A percentile compares a stretch with the other conserved stretches of the same genome.
Evolutionary conservation across 2,113 vertebrate species (phyloP).

Genomic region (Amphiprion percula): DNA sequence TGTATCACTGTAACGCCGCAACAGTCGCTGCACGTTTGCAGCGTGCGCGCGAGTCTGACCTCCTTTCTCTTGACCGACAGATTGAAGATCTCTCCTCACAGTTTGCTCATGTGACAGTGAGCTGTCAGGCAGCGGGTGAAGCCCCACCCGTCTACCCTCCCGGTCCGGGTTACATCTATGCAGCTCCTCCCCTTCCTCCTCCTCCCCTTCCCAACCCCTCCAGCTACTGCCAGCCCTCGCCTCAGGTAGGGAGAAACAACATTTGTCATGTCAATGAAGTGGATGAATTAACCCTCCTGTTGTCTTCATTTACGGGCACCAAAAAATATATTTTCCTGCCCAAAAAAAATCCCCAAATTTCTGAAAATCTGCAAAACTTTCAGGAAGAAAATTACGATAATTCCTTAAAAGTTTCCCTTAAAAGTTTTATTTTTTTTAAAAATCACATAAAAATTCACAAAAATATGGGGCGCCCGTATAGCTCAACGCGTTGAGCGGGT

Average conservation of each 20-base stretch:
- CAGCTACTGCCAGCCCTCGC: constrained; percentile 87
- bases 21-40: constrained; percentile 17
- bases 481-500: no score
- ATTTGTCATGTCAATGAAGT: not conserved
- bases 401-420: no score
- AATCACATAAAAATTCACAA: no score
- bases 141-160: constrained; percentile 81
- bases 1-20: constrained; percentile 35
- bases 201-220: constrained; percentile 81
- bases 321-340: no score
- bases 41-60: constrained; percentile 26
- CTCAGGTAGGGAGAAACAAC: constrained; percentile 84
- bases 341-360: no score
- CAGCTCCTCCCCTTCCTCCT: constrained; percentile 80
- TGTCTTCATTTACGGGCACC: no score
- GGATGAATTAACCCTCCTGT: not conserved
- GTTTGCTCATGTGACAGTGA: constrained; percentile 90
- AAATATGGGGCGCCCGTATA: no score
- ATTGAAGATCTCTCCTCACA: constrained; percentile 91
- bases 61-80: constrained; percentile 45
- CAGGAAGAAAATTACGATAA: no score
- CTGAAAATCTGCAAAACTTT: no score
- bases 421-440: no score
- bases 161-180: constrained; percentile 76
- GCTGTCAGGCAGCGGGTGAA: constrained; percentile 90